Evolutionary conservation across 2,797 vertebrate genomes (phyloP).

Genomic region (Ceryle rudis): DNA sequence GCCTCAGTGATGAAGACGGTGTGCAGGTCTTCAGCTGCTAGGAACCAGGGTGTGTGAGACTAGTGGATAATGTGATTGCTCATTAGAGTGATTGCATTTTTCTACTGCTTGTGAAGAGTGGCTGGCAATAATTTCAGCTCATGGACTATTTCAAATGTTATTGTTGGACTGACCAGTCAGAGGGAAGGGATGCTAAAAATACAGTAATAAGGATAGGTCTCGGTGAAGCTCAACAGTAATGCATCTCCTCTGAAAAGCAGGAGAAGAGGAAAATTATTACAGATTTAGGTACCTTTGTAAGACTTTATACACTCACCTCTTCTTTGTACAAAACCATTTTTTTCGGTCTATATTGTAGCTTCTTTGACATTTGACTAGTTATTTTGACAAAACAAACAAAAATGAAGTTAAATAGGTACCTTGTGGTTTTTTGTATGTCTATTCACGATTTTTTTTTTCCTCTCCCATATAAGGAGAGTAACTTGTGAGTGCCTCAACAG

Average conservation of each 20-base stretch:
- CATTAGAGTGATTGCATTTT: not conserved
- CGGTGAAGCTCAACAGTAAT: not conserved
- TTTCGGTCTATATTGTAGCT: conserved; percentile 16
- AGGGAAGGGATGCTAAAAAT: not conserved
- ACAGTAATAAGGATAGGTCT: not conserved
- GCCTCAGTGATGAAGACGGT: conserved; percentile 85
- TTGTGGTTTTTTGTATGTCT: conserved; percentile 38
- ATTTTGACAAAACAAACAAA: conserved; percentile 3
- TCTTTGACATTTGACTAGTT: not conserved
- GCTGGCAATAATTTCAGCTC: not conserved
- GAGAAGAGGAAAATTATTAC: not conserved
- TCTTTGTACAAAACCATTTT: conserved; percentile 7
- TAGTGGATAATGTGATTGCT: not conserved
- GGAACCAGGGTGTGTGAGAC: not conserved
- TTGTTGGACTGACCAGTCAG: not conserved
- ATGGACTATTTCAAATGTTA: not conserved
- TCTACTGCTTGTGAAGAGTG: not conserved
- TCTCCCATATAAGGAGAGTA: conserved; percentile 41
- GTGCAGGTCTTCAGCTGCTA: conserved; percentile 85
- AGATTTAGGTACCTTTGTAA: not conserved
- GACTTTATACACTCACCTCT: not conserved
- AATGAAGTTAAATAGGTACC: not conserved
- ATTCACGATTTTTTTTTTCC: not conserved
- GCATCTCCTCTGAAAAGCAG: not conserved
- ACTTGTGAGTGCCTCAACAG: conserved; percentile 68